phyloP scores from a whole-genome alignment of 92 coral and sea anemone species.

The Siderastrea siderea region DNA sequence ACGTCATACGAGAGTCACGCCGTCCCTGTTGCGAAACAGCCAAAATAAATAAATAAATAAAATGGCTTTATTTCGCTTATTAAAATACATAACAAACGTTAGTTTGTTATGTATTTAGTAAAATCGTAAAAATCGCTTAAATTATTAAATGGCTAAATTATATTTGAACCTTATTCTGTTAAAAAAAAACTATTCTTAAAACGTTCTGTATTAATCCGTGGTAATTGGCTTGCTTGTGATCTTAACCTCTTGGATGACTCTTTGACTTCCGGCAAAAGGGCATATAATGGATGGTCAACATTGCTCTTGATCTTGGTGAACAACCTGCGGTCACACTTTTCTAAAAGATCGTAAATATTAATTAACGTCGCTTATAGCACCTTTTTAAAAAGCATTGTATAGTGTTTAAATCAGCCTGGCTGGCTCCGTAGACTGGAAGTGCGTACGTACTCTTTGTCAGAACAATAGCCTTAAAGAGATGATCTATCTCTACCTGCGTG shows the following conservation, averaged over 20 bases:
- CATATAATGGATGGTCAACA: slow-evolving; percentile 28
- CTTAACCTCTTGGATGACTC: slow-evolving; percentile 32
- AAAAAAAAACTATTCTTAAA: slow-evolving; percentile 32
- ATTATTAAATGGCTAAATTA: slow-evolving; percentile 16
- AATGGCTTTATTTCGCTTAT: slow-evolving; percentile 4
- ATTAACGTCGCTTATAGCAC: slow-evolving; percentile 36
- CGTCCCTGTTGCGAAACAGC: no score
- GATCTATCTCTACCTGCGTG: slow-evolving; percentile 38
- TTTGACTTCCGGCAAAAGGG: slow-evolving; percentile 31
- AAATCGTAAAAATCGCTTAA: not conserved
- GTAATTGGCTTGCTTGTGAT: slow-evolving; percentile 28
- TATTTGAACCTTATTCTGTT: slow-evolving; percentile 18
- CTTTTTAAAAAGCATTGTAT: slow-evolving; percentile 42
- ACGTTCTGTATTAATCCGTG: slow-evolving; percentile 21
- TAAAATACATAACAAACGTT: slow-evolving; percentile 22
- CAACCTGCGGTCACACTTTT: slow-evolving; percentile 24
- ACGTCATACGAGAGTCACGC: no score
- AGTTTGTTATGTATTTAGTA: not conserved
- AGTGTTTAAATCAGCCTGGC: slow-evolving; percentile 34
- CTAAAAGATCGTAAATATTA: slow-evolving; percentile 12
- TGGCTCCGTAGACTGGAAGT: slow-evolving; percentile 40
- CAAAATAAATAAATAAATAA: no score
- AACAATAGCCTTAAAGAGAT: slow-evolving; percentile 47
- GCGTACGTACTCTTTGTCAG: slow-evolving; percentile 44
- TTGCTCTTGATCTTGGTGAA: slow-evolving; percentile 5